Evolutionary conservation across 2,888 invertebrate genomes (phyloP).

Genomic region (Eupithecia insigniata): DNA sequence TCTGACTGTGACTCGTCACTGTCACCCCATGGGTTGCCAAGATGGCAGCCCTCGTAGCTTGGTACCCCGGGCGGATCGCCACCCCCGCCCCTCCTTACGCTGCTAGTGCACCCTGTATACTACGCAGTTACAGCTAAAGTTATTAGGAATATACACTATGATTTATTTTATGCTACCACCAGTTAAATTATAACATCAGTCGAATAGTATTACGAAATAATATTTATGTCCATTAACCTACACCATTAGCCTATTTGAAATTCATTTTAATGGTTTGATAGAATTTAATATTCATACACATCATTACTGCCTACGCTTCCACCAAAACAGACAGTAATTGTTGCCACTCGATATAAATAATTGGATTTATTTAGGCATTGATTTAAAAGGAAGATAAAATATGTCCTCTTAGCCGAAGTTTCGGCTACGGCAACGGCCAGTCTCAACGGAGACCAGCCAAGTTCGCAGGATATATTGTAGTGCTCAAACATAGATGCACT

Average conservation of each 20-base stretch:
- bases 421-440: no score
- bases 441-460: no score
- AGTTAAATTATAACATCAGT: neutral
- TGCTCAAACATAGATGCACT: no score
- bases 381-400: neutral
- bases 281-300: slow-evolving; percentile 10
- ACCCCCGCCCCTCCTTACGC: no score
- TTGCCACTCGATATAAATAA: slow-evolving; percentile 3
- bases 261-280: slow-evolving; percentile 23
- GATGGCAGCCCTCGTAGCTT: no score
- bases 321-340: slow-evolving; percentile 13
- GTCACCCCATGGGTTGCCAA: no score
- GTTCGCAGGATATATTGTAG: no score
- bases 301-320: slow-evolving; percentile 17
- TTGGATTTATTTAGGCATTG: neutral
- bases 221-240: slow-evolving; percentile 32
- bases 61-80: no score
- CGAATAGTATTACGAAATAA: slow-evolving; percentile 19
- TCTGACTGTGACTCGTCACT: no score
- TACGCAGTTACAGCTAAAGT: no score
- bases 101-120: no score
- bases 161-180: neutral
- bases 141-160: neutral
- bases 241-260: slow-evolving; percentile 33
- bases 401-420: no score